A percentile compares a stretch with the other conserved stretches of the same genome.
These are phyloP conservation scores for Seladonia tumulorum DNA, from an alignment of 2,888 invertebrate species.

Conservation along the genomic window DNA sequence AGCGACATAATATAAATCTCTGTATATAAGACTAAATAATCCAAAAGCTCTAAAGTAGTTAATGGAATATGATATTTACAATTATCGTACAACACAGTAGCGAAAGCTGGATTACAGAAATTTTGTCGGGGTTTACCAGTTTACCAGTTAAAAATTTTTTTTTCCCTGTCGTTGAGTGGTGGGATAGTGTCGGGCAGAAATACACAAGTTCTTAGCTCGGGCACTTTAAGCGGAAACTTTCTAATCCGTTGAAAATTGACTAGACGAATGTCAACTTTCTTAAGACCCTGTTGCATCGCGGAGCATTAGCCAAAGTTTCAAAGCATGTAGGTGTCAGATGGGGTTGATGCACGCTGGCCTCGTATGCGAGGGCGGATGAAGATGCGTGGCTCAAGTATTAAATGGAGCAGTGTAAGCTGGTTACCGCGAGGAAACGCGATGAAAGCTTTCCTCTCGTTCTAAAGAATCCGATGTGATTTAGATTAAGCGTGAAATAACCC, in stretches of 20 bases:
- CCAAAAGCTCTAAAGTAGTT: not conserved
- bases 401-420: slow-evolving; percentile 36
- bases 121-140: not conserved
- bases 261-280: slow-evolving; percentile 23
- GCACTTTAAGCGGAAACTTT: not conserved
- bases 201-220: not conserved
- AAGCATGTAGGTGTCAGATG: slow-evolving; percentile 29
- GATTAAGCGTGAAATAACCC: not conserved
- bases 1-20: too few species aligned
- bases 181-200: not conserved
- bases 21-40: not conserved
- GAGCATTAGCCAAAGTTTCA: slow-evolving; percentile 32
- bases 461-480: slow-evolving; percentile 1
- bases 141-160: not conserved
- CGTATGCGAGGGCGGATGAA: slow-evolving; percentile 17
- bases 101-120: not conserved
- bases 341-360: slow-evolving; percentile 30
- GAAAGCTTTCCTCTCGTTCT: slow-evolving; percentile 11
- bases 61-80: not conserved
- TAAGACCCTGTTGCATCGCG: slow-evolving; percentile 17
- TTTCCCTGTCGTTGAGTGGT: not conserved
- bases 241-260: slow-evolving; percentile 9
- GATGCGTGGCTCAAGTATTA: slow-evolving; percentile 39
- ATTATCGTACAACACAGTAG: not conserved
- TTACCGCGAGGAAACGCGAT: slow-evolving; percentile 18